A percentile compares a stretch with the other conserved stretches of the same genome.
Conservation (phyloP, 1,140 invertebrate species). For the Drosophila azteca region DNA sequence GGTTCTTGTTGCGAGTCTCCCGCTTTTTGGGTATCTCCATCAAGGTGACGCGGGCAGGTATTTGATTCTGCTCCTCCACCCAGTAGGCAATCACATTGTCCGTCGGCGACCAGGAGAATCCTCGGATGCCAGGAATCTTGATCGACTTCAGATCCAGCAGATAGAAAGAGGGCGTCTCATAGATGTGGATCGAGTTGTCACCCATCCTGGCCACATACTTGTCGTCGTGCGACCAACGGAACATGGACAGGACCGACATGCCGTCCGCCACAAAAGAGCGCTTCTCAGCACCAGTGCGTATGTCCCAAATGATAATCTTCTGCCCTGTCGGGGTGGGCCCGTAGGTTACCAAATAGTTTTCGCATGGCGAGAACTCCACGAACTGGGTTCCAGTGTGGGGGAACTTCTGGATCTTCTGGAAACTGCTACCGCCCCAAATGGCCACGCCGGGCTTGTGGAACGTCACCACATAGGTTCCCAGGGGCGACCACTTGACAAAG, state of each 20-base stretch:
- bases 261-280: conserved; percentile 94
- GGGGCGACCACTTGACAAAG: conserved; percentile 97
- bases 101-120: conserved; percentile 99
- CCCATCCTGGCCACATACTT: conserved; percentile 97
- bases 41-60: conserved; percentile 93
- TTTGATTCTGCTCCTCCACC: conserved; percentile 98
- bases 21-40: conserved; percentile 93
- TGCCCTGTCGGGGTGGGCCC: conserved; percentile 88
- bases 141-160: conserved; percentile 97
- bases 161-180: conserved; percentile 97
- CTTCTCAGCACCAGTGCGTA: conserved; percentile 95
- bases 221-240: conserved; percentile 99
- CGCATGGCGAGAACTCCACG: conserved; percentile 98
- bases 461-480: conserved; percentile 97
- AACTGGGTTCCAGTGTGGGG: conserved; percentile 95
- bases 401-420: conserved; percentile 96
- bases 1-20: conserved; percentile 97
- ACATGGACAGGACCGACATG: conserved; percentile 93
- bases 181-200: conserved; percentile 93
- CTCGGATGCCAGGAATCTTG: conserved; percentile 95
- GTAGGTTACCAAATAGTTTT: conserved; percentile 98
- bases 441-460: conserved; percentile 98
- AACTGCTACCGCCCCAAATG: conserved; percentile 97
- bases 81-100: conserved; percentile 98
- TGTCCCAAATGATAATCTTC: conserved; percentile 96